A percentile compares a stretch with the other conserved stretches of the same genome.
These are phyloP conservation scores for Rhimphoctona megacephalus DNA, from an alignment of 2,888 invertebrate species.

Conservation along the genomic window DNA sequence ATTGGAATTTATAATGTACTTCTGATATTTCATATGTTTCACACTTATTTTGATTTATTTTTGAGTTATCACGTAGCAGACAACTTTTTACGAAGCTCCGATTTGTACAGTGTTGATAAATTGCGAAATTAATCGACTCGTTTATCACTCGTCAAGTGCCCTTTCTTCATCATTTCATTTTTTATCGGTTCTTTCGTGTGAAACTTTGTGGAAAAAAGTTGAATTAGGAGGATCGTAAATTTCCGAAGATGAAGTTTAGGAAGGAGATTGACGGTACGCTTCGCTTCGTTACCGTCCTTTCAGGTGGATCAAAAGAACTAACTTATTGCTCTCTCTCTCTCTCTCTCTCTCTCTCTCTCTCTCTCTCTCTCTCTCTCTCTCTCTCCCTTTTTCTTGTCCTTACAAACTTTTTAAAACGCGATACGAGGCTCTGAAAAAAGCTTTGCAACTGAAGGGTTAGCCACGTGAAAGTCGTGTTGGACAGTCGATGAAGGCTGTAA, in stretches of 20 bases:
- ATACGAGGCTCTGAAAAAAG: not conserved
- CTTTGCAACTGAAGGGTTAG: slow-evolving; percentile 15
- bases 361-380: not conserved
- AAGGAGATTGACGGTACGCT: slow-evolving; percentile 52
- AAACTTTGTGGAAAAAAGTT: slow-evolving; percentile 16
- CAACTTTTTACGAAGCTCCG: not conserved
- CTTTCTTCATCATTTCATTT: slow-evolving; percentile 38
- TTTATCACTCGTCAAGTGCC: not conserved
- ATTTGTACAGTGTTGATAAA: not conserved
- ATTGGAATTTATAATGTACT: not conserved
- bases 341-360: not conserved
- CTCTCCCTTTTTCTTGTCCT: not conserved
- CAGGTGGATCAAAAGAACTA: slow-evolving; percentile 27
- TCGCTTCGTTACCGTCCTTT: slow-evolving; percentile 55
- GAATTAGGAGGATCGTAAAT: slow-evolving; percentile 13
- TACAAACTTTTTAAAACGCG: slow-evolving; percentile 3
- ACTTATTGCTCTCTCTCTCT: slow-evolving; percentile 3
- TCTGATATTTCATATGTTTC: not conserved
- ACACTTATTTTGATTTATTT: not conserved
- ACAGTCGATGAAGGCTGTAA: slow-evolving; percentile 9
- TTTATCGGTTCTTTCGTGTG: slow-evolving; percentile 24
- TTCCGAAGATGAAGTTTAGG: slow-evolving; percentile 33
- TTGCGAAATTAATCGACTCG: slow-evolving; percentile 24
- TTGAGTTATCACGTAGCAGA: not conserved
- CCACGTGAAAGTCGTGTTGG: not conserved